Conservation (phyloP, 1,140 invertebrate genomes). For the Agraylea sexmaculata region DNA sequence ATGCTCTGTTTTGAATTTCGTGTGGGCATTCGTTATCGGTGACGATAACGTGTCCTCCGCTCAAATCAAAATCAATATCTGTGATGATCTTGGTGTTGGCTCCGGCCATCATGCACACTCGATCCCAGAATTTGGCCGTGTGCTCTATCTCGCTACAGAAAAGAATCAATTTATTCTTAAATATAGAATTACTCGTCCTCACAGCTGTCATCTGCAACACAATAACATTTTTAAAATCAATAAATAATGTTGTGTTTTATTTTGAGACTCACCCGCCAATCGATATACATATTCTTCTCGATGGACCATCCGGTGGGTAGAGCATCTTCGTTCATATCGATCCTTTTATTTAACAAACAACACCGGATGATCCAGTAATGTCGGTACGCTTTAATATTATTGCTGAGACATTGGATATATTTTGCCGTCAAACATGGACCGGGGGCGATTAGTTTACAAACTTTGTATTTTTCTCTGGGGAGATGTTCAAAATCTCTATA, state of each 20-base stretch:
- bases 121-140: conserved; percentile 44
- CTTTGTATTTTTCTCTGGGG: conserved; percentile 39
- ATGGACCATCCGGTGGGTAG: conserved; percentile 45
- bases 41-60: conserved; percentile 36
- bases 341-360: conserved; percentile 30
- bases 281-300: conserved; percentile 33
- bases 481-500: conserved; percentile 45
- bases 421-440: conserved; percentile 47
- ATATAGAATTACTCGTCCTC: conserved; percentile 39
- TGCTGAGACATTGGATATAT: conserved; percentile 43
- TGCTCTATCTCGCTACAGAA: conserved; percentile 34
- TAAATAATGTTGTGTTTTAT: too few species aligned
- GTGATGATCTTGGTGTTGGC: conserved; percentile 37
- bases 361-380: conserved; percentile 47
- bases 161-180: conserved; percentile 40
- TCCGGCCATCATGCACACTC: conserved; percentile 45
- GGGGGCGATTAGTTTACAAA: conserved; percentile 43
- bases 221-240: neutral
- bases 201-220: neutral
- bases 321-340: conserved; percentile 31
- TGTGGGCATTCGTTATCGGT: conserved; percentile 42
- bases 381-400: conserved; percentile 37
- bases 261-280: conserved; percentile 28
- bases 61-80: conserved; percentile 36
- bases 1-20: conserved; percentile 41